phyloP scores from a whole-genome alignment of 2,888 invertebrate genomes.

The Drosophila crucigera region DNA sequence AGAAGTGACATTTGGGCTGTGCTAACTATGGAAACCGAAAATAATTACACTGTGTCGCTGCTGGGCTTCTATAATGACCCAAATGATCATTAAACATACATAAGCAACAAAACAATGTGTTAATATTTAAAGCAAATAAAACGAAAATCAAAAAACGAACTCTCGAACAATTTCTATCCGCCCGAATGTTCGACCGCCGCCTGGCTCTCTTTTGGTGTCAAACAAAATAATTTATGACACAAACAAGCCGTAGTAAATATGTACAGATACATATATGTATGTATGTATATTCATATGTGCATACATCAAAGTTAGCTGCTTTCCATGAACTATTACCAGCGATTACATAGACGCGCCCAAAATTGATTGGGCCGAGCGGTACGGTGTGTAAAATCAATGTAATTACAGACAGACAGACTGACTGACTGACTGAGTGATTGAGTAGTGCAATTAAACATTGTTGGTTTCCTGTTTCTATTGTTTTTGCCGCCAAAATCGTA shows the following conservation, averaged over 20 bases:
- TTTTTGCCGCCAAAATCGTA: conserved; percentile 58
- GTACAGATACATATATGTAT: background rate
- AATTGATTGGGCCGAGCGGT: conserved; percentile 60
- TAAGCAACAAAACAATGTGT: conserved; percentile 58
- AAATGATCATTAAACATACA: conserved; percentile 73
- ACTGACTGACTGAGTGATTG: background rate
- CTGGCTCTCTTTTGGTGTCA: conserved; percentile 47
- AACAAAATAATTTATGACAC: conserved; percentile 73
- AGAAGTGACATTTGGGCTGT: conserved; percentile 67
- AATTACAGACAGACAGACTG: conserved; percentile 50
- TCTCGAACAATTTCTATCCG: background rate
- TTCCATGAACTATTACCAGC: conserved; percentile 52
- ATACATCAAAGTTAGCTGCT: conserved; percentile 39
- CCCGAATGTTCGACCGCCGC: conserved; percentile 6
- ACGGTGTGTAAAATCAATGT: conserved; percentile 71
- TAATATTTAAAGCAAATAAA: conserved; percentile 74
- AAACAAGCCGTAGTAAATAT: conserved; percentile 25
- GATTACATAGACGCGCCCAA: conserved; percentile 69
- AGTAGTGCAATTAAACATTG: conserved; percentile 60
- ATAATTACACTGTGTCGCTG: conserved; percentile 58
- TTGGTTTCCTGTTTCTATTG: conserved; percentile 13
- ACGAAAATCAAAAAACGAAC: conserved; percentile 41
- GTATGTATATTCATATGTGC: background rate
- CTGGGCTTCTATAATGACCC: conserved; percentile 63
- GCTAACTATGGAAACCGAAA: conserved; percentile 20